Evolutionary conservation across 2,888 invertebrate genomes (phyloP).

Genomic region (Griposia aprilina): DNA sequence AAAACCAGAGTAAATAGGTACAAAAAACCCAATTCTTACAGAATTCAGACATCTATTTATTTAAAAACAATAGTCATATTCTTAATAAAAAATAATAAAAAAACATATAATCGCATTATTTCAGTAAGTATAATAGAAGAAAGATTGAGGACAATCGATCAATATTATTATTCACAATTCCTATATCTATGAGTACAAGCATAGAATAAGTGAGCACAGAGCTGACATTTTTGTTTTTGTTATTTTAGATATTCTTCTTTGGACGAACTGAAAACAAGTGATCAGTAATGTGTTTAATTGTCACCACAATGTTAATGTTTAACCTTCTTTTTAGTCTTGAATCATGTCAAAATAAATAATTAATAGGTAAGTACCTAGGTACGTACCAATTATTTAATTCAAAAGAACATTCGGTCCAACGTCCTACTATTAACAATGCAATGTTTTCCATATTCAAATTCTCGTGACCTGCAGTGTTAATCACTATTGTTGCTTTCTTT

Average conservation of each 20-base stretch:
- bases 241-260: not conserved
- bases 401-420: slow-evolving; percentile 6
- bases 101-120: slow-evolving; percentile 2
- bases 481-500: not conserved
- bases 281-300: not conserved
- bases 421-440: slow-evolving; percentile 20
- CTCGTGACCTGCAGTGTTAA: slow-evolving; percentile 35
- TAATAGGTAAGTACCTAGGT: not conserved
- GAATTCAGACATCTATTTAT: not conserved
- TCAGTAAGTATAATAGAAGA: not conserved
- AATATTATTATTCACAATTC: slow-evolving; percentile 21
- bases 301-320: not conserved
- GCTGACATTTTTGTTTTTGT: not conserved
- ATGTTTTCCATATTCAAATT: slow-evolving; percentile 37
- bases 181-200: not conserved
- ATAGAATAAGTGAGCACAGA: slow-evolving; percentile 32
- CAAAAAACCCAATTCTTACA: not conserved
- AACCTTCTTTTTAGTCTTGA: not conserved
- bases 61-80: too few species aligned
- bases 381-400: not conserved
- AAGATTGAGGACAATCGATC: slow-evolving; percentile 9
- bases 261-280: not conserved
- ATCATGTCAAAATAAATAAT: not conserved
- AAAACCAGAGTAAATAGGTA: not conserved
- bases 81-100: too few species aligned